phyloP scores from a whole-genome alignment of 1,140 invertebrate species.

The Atta colombica region DNA sequence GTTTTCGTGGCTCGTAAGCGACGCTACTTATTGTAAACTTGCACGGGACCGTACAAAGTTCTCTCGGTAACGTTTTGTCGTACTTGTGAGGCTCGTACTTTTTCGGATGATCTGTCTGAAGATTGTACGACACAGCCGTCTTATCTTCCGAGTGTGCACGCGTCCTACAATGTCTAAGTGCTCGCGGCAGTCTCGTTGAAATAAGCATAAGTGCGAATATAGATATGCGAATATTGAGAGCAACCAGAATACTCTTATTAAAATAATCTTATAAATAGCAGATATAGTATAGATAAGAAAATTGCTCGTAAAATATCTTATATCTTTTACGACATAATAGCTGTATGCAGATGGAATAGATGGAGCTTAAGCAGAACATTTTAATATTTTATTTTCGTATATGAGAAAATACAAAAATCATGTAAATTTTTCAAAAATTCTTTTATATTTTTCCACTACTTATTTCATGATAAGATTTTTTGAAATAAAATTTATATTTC shows the following conservation, averaged over 20 bases:
- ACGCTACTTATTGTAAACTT: constrained; percentile 76
- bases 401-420: not conserved
- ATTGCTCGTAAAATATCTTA: not conserved
- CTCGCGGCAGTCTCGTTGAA: not conserved
- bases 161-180: not conserved
- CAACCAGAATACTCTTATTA: not conserved
- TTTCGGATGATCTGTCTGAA: constrained; percentile 62
- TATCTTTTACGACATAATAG: constrained; percentile 1
- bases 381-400: not conserved
- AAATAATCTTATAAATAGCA: not conserved
- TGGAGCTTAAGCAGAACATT: not conserved
- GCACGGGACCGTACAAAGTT: constrained; percentile 63
- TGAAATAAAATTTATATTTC: not conserved
- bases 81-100: constrained; percentile 63
- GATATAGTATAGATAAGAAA: not conserved
- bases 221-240: not conserved
- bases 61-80: constrained; percentile 68
- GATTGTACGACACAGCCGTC: constrained; percentile 30
- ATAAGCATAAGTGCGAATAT: not conserved
- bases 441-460: too few relatives aligned
- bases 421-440: not conserved
- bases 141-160: constrained; percentile 48
- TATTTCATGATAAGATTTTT: not conserved
- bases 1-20: constrained; percentile 74
- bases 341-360: not conserved